Evolutionary conservation across 2,797 vertebrate species (phyloP).

Genomic region (Scleropages formosus): DNA sequence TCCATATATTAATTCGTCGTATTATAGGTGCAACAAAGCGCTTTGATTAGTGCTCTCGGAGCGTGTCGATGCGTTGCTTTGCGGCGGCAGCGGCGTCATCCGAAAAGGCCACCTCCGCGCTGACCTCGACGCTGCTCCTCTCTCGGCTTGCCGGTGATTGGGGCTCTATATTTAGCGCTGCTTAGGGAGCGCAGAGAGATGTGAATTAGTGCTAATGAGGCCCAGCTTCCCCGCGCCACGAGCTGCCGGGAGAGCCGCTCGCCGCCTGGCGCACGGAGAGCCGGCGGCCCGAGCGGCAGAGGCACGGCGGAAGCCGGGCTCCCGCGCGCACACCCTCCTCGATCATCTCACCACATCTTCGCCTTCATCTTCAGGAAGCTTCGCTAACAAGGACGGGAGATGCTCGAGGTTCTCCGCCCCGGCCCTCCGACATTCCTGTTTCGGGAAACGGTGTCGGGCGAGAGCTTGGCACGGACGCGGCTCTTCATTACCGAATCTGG

Average conservation of each 20-base stretch:
- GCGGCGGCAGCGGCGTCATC: neutral
- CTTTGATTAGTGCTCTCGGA: neutral
- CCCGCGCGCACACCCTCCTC: no score
- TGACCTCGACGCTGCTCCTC: slow-evolving; percentile 68
- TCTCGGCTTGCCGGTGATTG: slow-evolving; percentile 74
- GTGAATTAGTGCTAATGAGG: slow-evolving; percentile 76
- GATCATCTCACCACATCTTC: no score
- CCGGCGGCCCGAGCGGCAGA: neutral
- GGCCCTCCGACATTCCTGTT: no score
- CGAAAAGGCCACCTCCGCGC: slow-evolving; percentile 56
- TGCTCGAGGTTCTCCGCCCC: no score
- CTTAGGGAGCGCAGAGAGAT: slow-evolving; percentile 66
- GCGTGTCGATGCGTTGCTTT: neutral
- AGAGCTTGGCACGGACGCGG: no score
- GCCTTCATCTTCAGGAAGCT: no score
- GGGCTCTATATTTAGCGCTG: slow-evolving; percentile 74
- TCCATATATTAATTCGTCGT: neutral
- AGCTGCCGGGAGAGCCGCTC: neutral
- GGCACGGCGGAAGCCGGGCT: no score
- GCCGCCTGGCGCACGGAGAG: no score
- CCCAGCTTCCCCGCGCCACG: slow-evolving; percentile 53
- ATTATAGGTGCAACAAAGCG: neutral
- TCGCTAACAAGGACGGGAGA: no score
- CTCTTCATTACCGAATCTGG: no score
- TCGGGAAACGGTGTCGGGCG: no score